Evolutionary conservation across 2,113 vertebrate genomes (phyloP).

Genomic region (Pagrus major): DNA sequence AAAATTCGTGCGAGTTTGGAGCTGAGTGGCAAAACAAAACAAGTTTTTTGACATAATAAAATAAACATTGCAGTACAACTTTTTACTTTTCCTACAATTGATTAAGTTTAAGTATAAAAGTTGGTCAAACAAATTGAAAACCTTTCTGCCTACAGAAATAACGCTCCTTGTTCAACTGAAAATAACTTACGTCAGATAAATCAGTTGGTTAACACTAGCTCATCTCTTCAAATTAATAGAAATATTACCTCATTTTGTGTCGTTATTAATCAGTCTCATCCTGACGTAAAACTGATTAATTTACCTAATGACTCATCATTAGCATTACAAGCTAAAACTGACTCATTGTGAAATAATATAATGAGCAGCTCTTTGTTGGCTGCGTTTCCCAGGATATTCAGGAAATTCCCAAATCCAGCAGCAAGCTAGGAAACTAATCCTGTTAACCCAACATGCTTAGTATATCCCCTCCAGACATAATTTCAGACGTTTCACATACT

Average conservation of each 20-base stretch:
- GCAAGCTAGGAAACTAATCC: neutral
- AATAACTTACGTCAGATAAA: neutral
- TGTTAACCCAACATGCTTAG: neutral
- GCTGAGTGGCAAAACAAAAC: neutral
- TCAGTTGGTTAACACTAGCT: neutral
- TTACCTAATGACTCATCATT: neutral
- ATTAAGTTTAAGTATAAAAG: neutral
- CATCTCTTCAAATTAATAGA: neutral
- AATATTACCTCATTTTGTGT: neutral
- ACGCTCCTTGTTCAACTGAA: neutral
- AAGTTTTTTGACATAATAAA: neutral
- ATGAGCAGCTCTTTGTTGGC: neutral
- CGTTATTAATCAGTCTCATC: neutral
- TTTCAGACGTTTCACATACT: neutral
- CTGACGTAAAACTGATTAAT: neutral
- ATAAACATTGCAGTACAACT: neutral
- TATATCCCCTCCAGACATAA: neutral
- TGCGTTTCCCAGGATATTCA: neutral
- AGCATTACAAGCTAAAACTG: neutral
- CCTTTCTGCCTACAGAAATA: neutral
- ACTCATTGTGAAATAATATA: neutral
- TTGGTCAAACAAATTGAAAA: neutral
- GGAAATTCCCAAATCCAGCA: neutral
- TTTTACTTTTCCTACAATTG: no score
- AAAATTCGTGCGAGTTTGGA: no score